Base-by-base conservation (phyloP, 2,113 vertebrate genomes). In the Hypocryptadius cinnamomeus region DNA sequence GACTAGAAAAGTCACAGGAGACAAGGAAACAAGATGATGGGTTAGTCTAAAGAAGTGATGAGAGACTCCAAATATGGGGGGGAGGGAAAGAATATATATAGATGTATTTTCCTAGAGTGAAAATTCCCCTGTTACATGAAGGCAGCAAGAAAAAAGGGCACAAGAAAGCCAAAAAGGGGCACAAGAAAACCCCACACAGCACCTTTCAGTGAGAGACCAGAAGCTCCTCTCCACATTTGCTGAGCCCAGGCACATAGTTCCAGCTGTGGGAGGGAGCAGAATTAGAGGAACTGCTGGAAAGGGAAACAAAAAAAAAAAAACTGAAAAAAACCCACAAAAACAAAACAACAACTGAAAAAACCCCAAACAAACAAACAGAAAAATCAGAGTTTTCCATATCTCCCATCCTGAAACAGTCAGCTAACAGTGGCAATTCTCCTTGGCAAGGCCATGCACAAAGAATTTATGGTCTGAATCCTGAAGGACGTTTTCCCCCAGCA, bases 1-100 rank as follows among this genome's bases (percentile, higher is more conserved):
- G 90, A 95, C 92, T 57, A 78, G 89, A 31, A 66, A 72, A 92
- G 81, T 69, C 96, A 57, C 71, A 79, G 79, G 76, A 86, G 82
- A 84, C 54, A 85, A 45, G n/a, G 47, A 71, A 81, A 84, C 66
- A n/a, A 65, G 59, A 50, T n/a, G 63, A 89, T 25, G 65, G 42
- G 54, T 77, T 85, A 85, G 68, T 66, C 30, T 72, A 48, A 89
- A 45, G 59, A 92, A 94, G 9, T 40, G 13, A 59, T 82, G 35
- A 82, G 24, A 85, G 22, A 20, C 13, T 91, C 48, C 40, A 80
- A 51, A 77, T 78, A 40, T 35, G 57, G 6, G 53, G 5, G 23
- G 13, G 5, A 5, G 11, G 1, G 31, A 5, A 45, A 18, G 2
- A 17, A 35, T 17, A 35, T 15, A 61, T 47, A 61, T 14, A 50